Evolutionary conservation across 35 echinoderm and acorn worm species (phyloP), one percentile per base, ranked within the genome.

Genomic region (Eucidaris tribuloides): DNA sequence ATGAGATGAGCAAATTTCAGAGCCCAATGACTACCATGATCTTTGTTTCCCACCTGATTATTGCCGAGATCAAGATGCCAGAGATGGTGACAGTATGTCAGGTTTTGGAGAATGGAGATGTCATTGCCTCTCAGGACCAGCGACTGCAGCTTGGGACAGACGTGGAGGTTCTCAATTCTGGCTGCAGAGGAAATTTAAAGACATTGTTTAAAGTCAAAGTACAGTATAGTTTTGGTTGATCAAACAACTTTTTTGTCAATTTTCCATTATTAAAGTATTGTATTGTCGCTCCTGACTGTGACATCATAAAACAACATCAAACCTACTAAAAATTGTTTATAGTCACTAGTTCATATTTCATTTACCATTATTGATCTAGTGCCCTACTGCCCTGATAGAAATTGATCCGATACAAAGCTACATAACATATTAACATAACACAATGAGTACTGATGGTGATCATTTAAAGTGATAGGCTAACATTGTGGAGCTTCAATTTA

Each of bases 41-140:
- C n/a, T n/a, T n/a, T n/a, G n/a, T n/a, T n/a, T n/a, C 83, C 59
- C 45, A 96, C 93, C 84, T 91, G 83, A 79, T 90, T 91, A 43
- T 84, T 85, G 46, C 83, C 79, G 11, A 96, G 48, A 40, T 96
- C 84, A 18, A 96, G 55, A 49, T 86, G 64, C 93, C 93, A 96
- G 0, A 96, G 93, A 20, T 90, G 88, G 37, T 91, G 79, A 46
- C 93, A 96, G 31, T 57, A 55, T 31, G 81, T 71, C n/a, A 96
- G 37, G 59, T 96, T 96, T 24, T 91, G 78, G 4, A 91, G 77
- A 32, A 96, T 85, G 39, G 49, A 79, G 45, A 96, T 91, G 36
- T 87, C 48, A 79, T 96, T 96, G n/a, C 85, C 76, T 42, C 48
- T 48, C 24, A 96, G 46, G 2, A 71, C 29, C 38, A 96, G 45